These are phyloP conservation scores for Stenotaenia linearis DNA, from an alignment of 2,888 invertebrate genomes.

Conservation along the genomic window DNA sequence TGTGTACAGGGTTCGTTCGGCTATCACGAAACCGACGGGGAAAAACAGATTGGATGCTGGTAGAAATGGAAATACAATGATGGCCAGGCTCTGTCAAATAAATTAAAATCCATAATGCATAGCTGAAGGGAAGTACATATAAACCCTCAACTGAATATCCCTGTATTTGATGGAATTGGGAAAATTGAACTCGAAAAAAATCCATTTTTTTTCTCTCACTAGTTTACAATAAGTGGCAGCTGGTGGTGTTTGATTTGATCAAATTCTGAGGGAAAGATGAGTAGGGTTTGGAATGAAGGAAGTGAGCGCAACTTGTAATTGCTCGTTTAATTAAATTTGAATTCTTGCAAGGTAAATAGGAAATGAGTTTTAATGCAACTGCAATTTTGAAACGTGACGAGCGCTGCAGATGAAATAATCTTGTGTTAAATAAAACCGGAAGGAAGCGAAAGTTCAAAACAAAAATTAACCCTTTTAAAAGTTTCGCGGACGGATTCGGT, in stretches of 20 bases:
- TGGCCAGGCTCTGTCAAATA: constrained; percentile 64
- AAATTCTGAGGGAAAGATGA: background rate
- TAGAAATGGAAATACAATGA: constrained; percentile 83
- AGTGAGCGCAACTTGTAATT: background rate
- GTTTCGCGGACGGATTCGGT: no score
- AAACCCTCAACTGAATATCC: background rate
- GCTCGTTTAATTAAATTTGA: background rate
- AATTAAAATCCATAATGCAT: constrained; percentile 42
- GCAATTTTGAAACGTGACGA: background rate
- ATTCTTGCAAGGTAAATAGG: background rate
- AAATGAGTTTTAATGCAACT: background rate
- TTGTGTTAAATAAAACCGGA: background rate
- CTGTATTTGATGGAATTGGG: background rate
- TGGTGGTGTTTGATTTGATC: background rate
- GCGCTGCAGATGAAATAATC: background rate
- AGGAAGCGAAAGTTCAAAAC: background rate
- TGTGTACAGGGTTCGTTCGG: constrained; percentile 90
- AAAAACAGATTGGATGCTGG: constrained; percentile 96
- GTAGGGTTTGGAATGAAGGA: background rate
- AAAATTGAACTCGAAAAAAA: constrained; percentile 14
- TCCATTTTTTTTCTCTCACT: background rate
- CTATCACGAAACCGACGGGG: constrained; percentile 94
- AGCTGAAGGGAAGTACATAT: constrained; percentile 36
- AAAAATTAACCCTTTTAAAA: background rate
- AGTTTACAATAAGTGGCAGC: background rate